Evolutionary conservation across 2,797 vertebrate genomes (phyloP).

Genomic region (Threskiornis aethiopicus): DNA sequence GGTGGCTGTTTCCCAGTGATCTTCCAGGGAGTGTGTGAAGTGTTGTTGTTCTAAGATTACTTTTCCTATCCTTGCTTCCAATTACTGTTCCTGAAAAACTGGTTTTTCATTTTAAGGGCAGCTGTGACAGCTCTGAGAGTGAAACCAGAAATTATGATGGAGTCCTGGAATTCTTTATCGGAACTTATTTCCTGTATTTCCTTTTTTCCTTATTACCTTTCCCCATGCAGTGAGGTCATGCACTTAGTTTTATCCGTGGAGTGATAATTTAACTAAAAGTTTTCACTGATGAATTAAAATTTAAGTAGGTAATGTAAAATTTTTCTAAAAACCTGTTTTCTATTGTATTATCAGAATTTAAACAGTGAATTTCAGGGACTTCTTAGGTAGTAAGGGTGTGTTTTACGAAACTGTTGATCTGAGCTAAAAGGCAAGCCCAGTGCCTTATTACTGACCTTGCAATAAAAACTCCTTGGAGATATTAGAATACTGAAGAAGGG

Average conservation of each 20-base stretch:
- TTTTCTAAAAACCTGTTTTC: background rate
- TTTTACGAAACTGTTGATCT: background rate
- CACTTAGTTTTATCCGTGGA: background rate
- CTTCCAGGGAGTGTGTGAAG: background rate
- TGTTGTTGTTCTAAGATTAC: background rate
- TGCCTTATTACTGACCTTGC: background rate
- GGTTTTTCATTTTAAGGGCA: constrained; percentile 30
- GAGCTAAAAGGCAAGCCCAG: background rate
- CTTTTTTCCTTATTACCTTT: background rate
- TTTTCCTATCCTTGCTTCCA: constrained; percentile 12
- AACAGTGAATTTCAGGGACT: background rate
- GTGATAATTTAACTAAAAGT: background rate
- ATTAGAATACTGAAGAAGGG: background rate
- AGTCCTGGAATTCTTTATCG: constrained; percentile 3
- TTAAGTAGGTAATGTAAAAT: background rate
- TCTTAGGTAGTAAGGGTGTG: background rate
- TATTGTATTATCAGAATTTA: background rate
- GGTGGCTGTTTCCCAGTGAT: background rate
- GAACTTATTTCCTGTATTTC: background rate
- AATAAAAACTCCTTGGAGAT: background rate
- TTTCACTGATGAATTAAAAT: background rate
- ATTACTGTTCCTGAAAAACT: constrained; percentile 20
- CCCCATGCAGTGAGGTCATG: background rate
- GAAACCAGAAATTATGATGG: constrained; percentile 28
- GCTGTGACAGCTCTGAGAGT: constrained; percentile 14